Evolutionary conservation across 2,797 vertebrate genomes (phyloP), one percentile per base, ranked within the genome.

Genomic region (Hipposideros larvatus): DNA sequence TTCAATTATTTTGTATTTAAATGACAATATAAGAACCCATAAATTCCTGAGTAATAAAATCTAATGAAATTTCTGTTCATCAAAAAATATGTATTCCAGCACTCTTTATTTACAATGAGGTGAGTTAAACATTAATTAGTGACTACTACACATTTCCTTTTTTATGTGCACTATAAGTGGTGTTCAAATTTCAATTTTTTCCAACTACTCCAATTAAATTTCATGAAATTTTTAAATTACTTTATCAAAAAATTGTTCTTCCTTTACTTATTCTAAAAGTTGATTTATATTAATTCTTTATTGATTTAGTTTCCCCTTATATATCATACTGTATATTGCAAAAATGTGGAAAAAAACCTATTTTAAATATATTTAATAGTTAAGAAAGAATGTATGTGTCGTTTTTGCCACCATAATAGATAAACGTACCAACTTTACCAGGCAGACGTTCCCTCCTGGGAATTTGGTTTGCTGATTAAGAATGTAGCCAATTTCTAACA

Each of bases 401-500:
- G 0, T 70, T 82, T 91, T 74, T 82, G 24, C 19, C 8, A 79
- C 15, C 4, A 10, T 6, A 31, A 4, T 46, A 43, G 46, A 34
- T 87, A 85, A 31, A 59, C 79, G 6, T 83, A 87, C 41, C 53
- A 91, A 63, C 46, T 34, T 94, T 41, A 41, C 57, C 71, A 85
- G 16, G n/a, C 48, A 88, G 41, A 73, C 26, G 15, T n/a, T 85
- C 10, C 48, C 34, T 66, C 15, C 34, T 11, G 41, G 59, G 63
- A 70, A 84, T 78, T 43, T 91, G 41, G 41, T 59, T 91, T 88
- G 10, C 31, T 89, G 65, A 79, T 68, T 68, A 66, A 89, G 57
- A 91, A 71, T 3, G 5, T 19, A 71, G 70, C 79, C 73, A 80
- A 61, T 71, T 48, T 63, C 53, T 87, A 82, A 57, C 19, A 87